Base-by-base conservation (phyloP, 2,888 invertebrate species). In the Euspilapteryx auroguttella region DNA sequence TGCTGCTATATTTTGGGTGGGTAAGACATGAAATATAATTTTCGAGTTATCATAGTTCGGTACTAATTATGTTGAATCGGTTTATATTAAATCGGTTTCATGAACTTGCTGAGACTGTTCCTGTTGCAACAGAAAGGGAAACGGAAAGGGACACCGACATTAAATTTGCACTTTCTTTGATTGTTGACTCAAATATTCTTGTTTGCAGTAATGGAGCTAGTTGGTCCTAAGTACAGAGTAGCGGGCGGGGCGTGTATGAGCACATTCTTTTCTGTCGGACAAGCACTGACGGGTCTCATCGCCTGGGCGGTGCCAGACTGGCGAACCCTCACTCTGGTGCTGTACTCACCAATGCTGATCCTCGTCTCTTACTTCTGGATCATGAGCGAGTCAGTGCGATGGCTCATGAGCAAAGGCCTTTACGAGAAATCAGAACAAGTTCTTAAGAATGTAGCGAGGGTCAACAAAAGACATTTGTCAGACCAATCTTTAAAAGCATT, bases 331-430 rank as follows among this genome's bases (percentile, higher is more conserved):
- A 79, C 88, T 2, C 78, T 84, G 31, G 77, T 84, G 4, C 61
- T 87, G 8, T 90, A 89, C 45, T 75, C 80, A 0, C 90, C 90
- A 0, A 82, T 85, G n/a, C 49, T 87, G 4, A 52, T 87, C 0
- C 79, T 87, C 13, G 53, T 90, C 24, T 53, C 77, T 10, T 86
- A 87, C 47, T 81, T 84, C 40, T 86, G 87, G 83, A 58, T 86
- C 21, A 63, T 87, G 6, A 85, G 87, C 0, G 88, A 88, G 55
- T 87, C 87, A 5, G 79, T 87, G 3, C 78, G 90, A 32, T 91
- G 91, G 91, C 75, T 89, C 10, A 61, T 89, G 41, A 83, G 83
- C 25, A 85, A 86, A 42, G 83, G 84, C 3, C 79, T 81, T 32
- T 79, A 80, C 35, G 79, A 83, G 17, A 81, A 85, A 38, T 84